Base-by-base conservation (phyloP, 2,113 vertebrate genomes). In the Gymnobelideus leadbeateri region DNA sequence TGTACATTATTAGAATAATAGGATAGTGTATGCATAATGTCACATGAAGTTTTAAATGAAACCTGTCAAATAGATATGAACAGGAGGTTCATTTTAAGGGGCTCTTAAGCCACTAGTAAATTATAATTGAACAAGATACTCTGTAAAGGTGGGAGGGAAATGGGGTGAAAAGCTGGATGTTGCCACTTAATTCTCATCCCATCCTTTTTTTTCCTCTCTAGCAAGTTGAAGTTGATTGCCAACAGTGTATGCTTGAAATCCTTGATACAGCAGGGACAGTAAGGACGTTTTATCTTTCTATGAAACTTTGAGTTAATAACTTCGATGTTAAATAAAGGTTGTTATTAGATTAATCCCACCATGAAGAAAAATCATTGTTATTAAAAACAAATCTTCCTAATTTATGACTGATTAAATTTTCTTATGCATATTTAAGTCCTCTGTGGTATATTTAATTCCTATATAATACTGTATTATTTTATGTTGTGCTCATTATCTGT, bases 181-280 rank as follows among this genome's bases (percentile, higher is more conserved):
- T 93, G 0, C 89, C 52, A 95, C 96, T 95, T 84, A n/a, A 43
- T 77, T 77, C 68, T 77, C 16, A 77, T 43, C 37, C 31, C 89
- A 52, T 94, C 51, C 90, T 96, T 90, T 96, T 91, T 49, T 93
- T 96, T 49, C 9, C 93, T 51, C 49, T 89, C 68, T 98, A 99
- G 99, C 99, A 99, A 99, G 99, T 99, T 97, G 99, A 99, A 98
- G 99, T 99, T 98, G 99, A 99, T 96, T 99, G 99, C 97, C 99
- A 99, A 97, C 99, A 99, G 98, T 99, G 99, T 98, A 99, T 99
- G 99, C 99, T 99, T 96, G 99, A 99, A 99, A 99, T 99, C 98
- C 99, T 99, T 90, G 99, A 99, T 97, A 99, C 99, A 97, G 99
- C 99, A 96, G 99, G 99, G 97, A 99, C 99, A 96, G 99, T 99